Evolutionary conservation across 2,888 invertebrate species (phyloP).

Genomic region (Agriopis marginaria): DNA sequence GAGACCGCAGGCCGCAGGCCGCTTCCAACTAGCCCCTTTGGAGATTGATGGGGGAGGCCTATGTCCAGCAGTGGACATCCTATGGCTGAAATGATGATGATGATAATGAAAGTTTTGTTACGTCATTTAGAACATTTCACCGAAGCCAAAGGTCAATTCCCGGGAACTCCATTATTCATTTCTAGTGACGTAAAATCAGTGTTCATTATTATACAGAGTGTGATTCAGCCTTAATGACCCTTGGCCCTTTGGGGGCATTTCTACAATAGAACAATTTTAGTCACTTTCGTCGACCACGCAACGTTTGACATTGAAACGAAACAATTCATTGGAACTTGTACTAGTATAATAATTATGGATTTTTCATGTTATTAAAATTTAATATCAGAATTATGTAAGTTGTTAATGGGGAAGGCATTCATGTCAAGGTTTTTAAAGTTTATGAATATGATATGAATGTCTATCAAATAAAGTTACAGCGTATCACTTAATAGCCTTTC

Average conservation of each 20-base stretch:
- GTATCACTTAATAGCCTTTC: neutral
- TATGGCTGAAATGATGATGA: too few species aligned
- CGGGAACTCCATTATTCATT: constrained; percentile 58
- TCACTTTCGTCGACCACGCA: constrained; percentile 26
- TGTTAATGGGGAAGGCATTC: constrained; percentile 8
- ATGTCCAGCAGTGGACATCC: too few species aligned
- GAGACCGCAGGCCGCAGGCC: too few species aligned
- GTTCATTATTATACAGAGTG: constrained; percentile 47
- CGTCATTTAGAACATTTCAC: constrained; percentile 50
- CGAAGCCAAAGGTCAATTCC: constrained; percentile 58
- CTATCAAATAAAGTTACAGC: neutral
- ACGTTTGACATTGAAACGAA: constrained; percentile 28
- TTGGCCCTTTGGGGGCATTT: constrained; percentile 54
- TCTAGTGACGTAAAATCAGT: constrained; percentile 59
- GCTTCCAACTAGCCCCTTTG: too few species aligned
- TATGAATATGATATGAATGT: neutral
- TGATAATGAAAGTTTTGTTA: too few species aligned
- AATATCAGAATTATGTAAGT: constrained; percentile 3
- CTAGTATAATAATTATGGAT: constrained; percentile 2
- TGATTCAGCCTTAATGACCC: constrained; percentile 68
- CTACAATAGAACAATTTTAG: constrained; percentile 51
- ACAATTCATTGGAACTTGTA: neutral
- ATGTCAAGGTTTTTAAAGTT: constrained; percentile 19
- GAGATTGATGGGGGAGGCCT: too few species aligned
- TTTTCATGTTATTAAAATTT: constrained; percentile 12